Conservation (phyloP, 1,140 invertebrate genomes). For the Apis laboriosa region DNA sequence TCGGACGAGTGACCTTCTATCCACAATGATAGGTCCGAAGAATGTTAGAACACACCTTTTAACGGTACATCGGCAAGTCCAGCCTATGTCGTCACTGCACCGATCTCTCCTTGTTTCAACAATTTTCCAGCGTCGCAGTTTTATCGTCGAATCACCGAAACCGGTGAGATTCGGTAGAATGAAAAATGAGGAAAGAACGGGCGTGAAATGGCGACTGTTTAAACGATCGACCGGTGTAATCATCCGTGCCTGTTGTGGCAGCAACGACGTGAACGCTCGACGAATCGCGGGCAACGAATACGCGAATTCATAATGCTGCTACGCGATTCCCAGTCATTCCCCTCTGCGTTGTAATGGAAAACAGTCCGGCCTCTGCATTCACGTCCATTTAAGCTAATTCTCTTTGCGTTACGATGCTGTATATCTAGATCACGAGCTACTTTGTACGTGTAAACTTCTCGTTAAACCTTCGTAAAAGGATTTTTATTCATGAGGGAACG, state of each 20-base stretch:
- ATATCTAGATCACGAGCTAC: no score
- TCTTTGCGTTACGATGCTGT: neutral
- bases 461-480: no score
- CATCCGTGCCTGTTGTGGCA: neutral
- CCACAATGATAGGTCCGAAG: slow-evolving; percentile 25
- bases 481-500: no score
- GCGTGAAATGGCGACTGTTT: slow-evolving; percentile 5
- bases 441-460: no score
- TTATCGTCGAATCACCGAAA: no score
- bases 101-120: neutral
- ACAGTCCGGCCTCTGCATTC: neutral
- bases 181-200: no score
- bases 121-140: neutral
- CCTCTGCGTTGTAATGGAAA: neutral
- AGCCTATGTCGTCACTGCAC: neutral
- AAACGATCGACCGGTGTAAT: slow-evolving; percentile 4
- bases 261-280: neutral
- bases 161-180: neutral
- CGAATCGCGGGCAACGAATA: slow-evolving; percentile 17
- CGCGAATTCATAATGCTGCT: slow-evolving; percentile 22
- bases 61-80: slow-evolving; percentile 40
- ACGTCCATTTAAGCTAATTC: neutral
- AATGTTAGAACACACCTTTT: slow-evolving; percentile 44
- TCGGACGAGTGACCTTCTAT: slow-evolving; percentile 14
- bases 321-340: slow-evolving; percentile 19